Conservation (phyloP, 2,797 vertebrate species). For the Protonibea diacanthus region DNA sequence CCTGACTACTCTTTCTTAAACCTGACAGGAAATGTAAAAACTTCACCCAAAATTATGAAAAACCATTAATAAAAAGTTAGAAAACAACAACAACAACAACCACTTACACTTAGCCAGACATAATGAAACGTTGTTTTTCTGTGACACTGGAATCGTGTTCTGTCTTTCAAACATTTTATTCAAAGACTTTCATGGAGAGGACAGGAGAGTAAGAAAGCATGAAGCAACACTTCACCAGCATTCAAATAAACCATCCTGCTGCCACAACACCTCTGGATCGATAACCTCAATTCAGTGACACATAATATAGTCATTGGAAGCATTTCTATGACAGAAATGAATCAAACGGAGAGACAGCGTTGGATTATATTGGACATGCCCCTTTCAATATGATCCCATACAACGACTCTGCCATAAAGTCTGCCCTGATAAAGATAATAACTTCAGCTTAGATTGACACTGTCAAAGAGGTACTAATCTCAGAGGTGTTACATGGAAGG, state of each 20-base stretch:
- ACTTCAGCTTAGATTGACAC: too few relatives aligned
- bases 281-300: background rate
- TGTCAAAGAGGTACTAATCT: too few relatives aligned
- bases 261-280: background rate
- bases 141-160: background rate
- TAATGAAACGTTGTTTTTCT: background rate
- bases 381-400: too few relatives aligned
- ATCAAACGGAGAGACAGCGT: background rate
- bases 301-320: background rate
- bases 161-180: background rate
- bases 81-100: conserved; percentile 17
- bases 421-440: too few relatives aligned
- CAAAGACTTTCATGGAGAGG: too few relatives aligned
- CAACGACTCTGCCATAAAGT: too few relatives aligned
- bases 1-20: background rate
- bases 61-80: background rate
- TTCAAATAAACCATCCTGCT: background rate
- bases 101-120: background rate
- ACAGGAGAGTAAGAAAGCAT: background rate
- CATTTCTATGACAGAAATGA: background rate
- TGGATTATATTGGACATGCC: background rate
- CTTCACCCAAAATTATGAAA: background rate
- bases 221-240: background rate
- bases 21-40: background rate
- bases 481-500: too few relatives aligned